These are phyloP conservation scores for Protonemura montana DNA, from an alignment of 2,888 invertebrate genomes.

Conservation along the genomic window DNA sequence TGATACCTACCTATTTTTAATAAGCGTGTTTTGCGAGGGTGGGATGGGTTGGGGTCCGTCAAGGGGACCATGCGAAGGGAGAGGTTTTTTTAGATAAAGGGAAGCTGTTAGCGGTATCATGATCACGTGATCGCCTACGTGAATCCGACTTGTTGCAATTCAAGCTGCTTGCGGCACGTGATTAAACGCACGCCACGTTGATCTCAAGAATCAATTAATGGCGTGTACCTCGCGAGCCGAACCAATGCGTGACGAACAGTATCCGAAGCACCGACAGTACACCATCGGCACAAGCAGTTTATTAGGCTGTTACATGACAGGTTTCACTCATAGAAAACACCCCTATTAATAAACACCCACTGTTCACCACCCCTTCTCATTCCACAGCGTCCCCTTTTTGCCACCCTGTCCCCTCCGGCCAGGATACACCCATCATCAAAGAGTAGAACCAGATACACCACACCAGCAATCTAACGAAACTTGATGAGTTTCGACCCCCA, in stretches of 20 bases:
- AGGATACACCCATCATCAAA: neutral
- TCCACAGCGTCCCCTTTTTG: too few species aligned
- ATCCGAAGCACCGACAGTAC: too few species aligned
- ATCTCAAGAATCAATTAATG: neutral
- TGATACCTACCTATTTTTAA: neutral
- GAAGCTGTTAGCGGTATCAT: neutral
- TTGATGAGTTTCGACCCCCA: constrained; percentile 25
- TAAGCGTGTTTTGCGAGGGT: neutral
- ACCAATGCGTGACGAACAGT: too few species aligned
- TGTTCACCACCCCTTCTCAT: constrained; percentile 18
- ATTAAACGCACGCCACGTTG: neutral
- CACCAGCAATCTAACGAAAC: constrained; percentile 4
- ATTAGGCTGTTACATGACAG: constrained; percentile 30
- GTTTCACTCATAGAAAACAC: constrained; percentile 29
- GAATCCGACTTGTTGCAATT: constrained; percentile 7
- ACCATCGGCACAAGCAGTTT: constrained; percentile 1
- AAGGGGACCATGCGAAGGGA: neutral
- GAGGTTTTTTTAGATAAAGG: neutral
- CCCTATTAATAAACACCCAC: constrained; percentile 30
- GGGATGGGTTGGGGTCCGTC: neutral
- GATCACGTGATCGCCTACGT: neutral
- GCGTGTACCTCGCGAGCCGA: too few species aligned
- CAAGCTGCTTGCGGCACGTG: neutral
- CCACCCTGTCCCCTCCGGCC: neutral
- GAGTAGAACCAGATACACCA: neutral